Evolutionary conservation across 2,888 invertebrate species (phyloP).

Genomic region (Diarsia mendica): DNA sequence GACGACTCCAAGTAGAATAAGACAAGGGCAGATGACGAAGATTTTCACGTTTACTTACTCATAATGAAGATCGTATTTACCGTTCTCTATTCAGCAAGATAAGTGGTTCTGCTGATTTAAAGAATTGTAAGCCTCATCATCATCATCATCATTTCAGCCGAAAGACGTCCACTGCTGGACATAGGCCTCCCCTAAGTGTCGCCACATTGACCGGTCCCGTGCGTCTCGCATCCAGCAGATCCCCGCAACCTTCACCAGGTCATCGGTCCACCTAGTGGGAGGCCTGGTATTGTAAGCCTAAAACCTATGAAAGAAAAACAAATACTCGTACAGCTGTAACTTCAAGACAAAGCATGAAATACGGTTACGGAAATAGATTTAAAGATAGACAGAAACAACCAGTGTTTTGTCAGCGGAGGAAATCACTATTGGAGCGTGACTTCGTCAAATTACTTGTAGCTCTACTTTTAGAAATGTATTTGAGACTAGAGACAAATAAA

Average conservation of each 20-base stretch:
- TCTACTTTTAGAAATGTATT: slow-evolving; percentile 23
- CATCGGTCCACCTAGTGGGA: no score
- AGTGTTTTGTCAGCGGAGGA: slow-evolving; percentile 19
- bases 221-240: no score
- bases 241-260: no score
- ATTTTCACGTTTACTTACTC: neutral
- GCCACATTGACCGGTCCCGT: no score
- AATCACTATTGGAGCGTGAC: slow-evolving; percentile 38
- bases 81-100: neutral
- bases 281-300: neutral
- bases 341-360: slow-evolving; percentile 9
- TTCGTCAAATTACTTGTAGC: slow-evolving; percentile 30
- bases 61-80: neutral
- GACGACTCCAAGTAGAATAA: no score
- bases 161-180: no score
- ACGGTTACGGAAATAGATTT: slow-evolving; percentile 18
- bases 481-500: slow-evolving; percentile 3
- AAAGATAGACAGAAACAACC: neutral
- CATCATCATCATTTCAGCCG: no score
- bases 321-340: neutral
- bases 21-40: no score
- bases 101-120: neutral
- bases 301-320: neutral
- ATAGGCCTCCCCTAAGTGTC: no score
- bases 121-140: neutral